Evolutionary conservation across 2,888 invertebrate genomes (phyloP).

Genomic region (Pristionchus japonicus): DNA sequence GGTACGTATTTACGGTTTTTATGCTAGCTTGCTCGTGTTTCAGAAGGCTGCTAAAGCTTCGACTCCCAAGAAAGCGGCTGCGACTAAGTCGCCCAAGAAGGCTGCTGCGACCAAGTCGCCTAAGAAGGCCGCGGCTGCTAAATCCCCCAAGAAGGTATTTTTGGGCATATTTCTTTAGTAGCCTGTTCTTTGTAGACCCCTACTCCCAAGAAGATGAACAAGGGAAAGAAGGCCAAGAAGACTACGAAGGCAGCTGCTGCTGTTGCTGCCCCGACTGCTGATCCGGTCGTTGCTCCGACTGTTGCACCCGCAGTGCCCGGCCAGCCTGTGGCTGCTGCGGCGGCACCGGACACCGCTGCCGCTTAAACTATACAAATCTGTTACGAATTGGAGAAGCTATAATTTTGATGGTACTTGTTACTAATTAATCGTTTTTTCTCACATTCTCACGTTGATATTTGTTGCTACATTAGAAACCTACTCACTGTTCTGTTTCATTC

Average conservation of each 20-base stretch:
- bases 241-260: background rate
- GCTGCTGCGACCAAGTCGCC: background rate
- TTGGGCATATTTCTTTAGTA: background rate
- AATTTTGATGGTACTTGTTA: background rate
- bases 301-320: background rate
- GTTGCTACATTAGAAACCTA: background rate
- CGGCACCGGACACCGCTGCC: background rate
- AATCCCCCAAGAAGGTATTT: background rate
- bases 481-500: background rate
- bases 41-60: background rate
- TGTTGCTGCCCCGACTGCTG: no score
- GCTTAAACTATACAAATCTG: background rate
- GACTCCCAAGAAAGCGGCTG: background rate
- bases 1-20: background rate
- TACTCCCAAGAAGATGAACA: background rate
- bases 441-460: background rate
- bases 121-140: background rate
- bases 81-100: constrained; percentile 1
- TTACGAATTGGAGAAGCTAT: background rate
- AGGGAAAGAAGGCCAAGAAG: constrained; percentile 30
- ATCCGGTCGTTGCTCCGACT: no score
- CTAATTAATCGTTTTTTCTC: background rate
- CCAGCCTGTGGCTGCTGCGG: no score
- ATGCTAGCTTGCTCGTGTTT: background rate
- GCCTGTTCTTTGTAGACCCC: background rate